Conservation (phyloP, 2,113 vertebrate species). For the Etia nguti region DNA sequence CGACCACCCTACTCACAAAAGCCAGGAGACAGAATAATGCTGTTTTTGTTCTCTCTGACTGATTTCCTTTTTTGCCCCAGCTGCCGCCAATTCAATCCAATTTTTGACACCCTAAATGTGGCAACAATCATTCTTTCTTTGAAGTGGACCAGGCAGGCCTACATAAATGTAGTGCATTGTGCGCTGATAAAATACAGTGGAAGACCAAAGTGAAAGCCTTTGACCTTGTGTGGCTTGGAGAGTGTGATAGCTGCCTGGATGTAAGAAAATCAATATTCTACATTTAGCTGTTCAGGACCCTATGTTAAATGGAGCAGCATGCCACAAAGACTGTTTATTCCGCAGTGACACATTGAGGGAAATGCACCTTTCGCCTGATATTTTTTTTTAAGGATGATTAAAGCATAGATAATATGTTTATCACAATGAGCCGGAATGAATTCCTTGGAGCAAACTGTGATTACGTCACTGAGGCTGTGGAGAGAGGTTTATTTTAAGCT, state of each 20-base stretch:
- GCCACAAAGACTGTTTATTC: background rate
- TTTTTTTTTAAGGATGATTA: background rate
- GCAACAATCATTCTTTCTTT: slow-evolving; percentile 35
- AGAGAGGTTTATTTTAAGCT: background rate
- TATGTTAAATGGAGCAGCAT: slow-evolving; percentile 28
- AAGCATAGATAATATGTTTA: background rate
- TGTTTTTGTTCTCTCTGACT: background rate
- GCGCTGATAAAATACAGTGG: slow-evolving; percentile 30
- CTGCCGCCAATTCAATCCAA: slow-evolving; percentile 35
- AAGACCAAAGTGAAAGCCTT: slow-evolving; percentile 34
- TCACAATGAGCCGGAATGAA: background rate
- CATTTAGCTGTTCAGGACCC: slow-evolving; percentile 47
- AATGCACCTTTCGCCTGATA: background rate
- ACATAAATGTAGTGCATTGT: slow-evolving; percentile 9
- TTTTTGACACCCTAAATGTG: slow-evolving; percentile 53
- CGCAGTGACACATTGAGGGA: background rate
- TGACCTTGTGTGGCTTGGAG: slow-evolving; percentile 56
- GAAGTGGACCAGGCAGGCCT: slow-evolving; percentile 4
- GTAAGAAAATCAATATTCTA: slow-evolving; percentile 63
- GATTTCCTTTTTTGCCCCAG: background rate
- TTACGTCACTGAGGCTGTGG: background rate
- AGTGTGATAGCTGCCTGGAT: slow-evolving; percentile 50
- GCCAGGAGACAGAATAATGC: slow-evolving; percentile 37
- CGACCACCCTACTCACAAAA: slow-evolving; percentile 42
- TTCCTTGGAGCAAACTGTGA: background rate